Evolutionary conservation across 2,888 invertebrate species (phyloP), one percentile per base, ranked within the genome.

Genomic region (Parasteatoda lunata): DNA sequence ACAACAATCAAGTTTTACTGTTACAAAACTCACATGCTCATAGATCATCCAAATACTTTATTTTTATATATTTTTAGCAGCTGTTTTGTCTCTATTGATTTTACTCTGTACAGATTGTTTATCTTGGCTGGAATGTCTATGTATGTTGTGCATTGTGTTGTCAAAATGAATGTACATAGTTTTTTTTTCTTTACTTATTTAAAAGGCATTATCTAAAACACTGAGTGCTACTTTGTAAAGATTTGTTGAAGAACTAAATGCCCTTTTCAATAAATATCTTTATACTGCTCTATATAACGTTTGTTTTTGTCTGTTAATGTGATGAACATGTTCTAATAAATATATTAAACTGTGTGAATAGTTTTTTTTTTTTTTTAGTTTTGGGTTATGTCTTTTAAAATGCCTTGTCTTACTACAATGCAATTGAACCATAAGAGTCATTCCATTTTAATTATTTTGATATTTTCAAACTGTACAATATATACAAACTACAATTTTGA

Each of bases 21-120:
- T 81, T 73, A 51, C 49, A 72, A 80, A 71, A 72, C 59, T 65
- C 47, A 71, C 47, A 71, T 73, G 80, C 85, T 85, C 71, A 85
- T 85, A 85, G 80, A 54, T 54, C 54, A 54, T 54, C 30, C 30
- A 30, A 80, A 80, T 30, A 65, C 65, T 77, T 77, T 85, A 85
- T 85, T 85, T 85, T 85, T 85, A 64, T 85, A 85, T 80, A 85
- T 85, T 85, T 85, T 76, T 85, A 85, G 85, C 51, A 48, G 75
- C 64, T 68, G 68, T 75, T 69, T 49, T 71, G 52, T 54, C 54
- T 80, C 13, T 49, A 80, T 80, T 80, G 77, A 77, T 80, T 85
- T 85, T 85, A 85, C 65, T 80, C 64, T 77, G 85, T 79, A 85
- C 77, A 85, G 76, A 80, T 84, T 79, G 76, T 66, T 52, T 71